phyloP scores from a whole-genome alignment of 2,888 invertebrate species.

The Trichogramma evanescens region DNA sequence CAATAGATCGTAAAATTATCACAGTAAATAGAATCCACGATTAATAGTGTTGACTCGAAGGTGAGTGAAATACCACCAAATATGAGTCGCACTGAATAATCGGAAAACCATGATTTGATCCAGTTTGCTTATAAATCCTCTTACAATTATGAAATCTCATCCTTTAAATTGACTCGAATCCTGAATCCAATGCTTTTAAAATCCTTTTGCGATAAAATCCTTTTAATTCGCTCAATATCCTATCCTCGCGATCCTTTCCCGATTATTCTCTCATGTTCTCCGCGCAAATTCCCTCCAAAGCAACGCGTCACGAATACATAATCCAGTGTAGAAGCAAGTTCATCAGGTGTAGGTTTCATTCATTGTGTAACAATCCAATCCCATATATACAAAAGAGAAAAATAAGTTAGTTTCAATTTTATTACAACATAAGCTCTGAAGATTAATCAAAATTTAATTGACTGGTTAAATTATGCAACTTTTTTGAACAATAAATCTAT shows the following conservation, averaged over 20 bases:
- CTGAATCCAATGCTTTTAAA: slow-evolving; percentile 15
- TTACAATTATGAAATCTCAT: slow-evolving; percentile 8
- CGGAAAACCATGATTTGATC: slow-evolving; percentile 21
- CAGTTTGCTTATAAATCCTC: slow-evolving; percentile 11
- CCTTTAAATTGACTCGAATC: slow-evolving; percentile 14
- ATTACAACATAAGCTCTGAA: slow-evolving; percentile 14
- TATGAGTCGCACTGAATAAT: slow-evolving; percentile 17
- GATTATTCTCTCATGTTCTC: slow-evolving; percentile 21
- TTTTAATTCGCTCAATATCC: slow-evolving; percentile 18
- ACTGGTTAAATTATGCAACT: slow-evolving; percentile 9
- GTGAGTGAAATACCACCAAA: slow-evolving; percentile 17
- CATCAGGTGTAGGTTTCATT: slow-evolving; percentile 45
- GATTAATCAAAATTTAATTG: slow-evolving; percentile 11
- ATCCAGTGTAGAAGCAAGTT: slow-evolving; percentile 48
- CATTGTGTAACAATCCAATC: slow-evolving; percentile 49
- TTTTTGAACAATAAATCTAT: neutral
- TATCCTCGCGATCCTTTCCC: slow-evolving; percentile 20
- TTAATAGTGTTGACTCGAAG: neutral
- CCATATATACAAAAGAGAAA: slow-evolving; percentile 49
- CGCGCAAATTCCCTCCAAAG: slow-evolving; percentile 39
- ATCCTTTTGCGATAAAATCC: slow-evolving; percentile 22
- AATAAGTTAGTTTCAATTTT: slow-evolving; percentile 43
- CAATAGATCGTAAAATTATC: too few relatives aligned
- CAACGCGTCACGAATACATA: slow-evolving; percentile 34
- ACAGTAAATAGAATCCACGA: too few relatives aligned